These are phyloP conservation scores for Oncopeltus fasciatus DNA, from an alignment of 1,140 invertebrate genomes.

Conservation along the genomic window DNA sequence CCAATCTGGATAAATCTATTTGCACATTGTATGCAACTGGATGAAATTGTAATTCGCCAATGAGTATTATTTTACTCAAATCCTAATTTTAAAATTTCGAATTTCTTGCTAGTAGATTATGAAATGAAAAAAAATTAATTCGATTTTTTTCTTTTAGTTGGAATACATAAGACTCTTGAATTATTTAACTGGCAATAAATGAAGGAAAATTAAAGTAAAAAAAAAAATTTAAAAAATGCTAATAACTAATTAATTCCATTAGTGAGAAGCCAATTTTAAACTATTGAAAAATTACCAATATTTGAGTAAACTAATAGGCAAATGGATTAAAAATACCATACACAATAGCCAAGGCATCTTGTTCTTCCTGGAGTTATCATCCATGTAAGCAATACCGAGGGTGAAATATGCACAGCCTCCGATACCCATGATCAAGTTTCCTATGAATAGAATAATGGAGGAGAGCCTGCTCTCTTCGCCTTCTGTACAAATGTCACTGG, in stretches of 20 bases:
- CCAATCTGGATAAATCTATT: too few relatives aligned
- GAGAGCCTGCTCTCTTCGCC: slow-evolving; percentile 6
- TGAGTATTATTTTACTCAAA: neutral
- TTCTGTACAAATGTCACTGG: neutral
- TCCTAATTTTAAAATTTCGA: neutral
- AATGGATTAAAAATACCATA: too few relatives aligned
- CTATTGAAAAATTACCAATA: too few relatives aligned
- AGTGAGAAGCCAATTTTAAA: too few relatives aligned
- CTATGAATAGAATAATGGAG: slow-evolving; percentile 16
- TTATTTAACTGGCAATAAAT: too few relatives aligned
- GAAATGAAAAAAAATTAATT: neutral
- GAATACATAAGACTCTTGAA: neutral
- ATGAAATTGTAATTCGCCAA: too few relatives aligned
- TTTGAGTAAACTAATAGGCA: too few relatives aligned
- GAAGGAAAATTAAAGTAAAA: too few relatives aligned
- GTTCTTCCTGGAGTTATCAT: slow-evolving; percentile 27
- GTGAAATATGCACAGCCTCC: slow-evolving; percentile 26
- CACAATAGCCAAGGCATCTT: slow-evolving; percentile 25
- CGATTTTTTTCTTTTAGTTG: neutral
- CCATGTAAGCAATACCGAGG: slow-evolving; percentile 27
- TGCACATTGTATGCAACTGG: too few relatives aligned
- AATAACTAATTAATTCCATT: too few relatives aligned
- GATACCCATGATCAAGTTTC: slow-evolving; percentile 23
- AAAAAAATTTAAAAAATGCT: too few relatives aligned
- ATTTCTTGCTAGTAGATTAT: neutral